Evolutionary conservation across 2,113 vertebrate genomes (phyloP), one percentile per base, ranked within the genome.

Genomic region (Opisthocomus hoazin): DNA sequence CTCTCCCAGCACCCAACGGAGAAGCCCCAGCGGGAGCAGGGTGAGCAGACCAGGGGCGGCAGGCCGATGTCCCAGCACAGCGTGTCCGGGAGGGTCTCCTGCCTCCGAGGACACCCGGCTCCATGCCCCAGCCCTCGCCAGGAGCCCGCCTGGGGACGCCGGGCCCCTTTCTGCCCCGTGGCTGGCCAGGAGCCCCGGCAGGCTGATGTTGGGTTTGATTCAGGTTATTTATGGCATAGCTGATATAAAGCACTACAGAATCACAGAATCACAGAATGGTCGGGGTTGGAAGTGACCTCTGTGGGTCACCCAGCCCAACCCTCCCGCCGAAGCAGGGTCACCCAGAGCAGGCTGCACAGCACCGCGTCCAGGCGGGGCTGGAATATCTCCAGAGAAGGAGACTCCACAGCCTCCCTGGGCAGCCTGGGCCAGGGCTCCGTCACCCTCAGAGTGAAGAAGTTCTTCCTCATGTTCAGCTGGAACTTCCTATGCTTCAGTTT

Each of bases 231-330:
- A 64, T 2, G 3, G 63, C 34, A 6, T 2, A 34, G 48, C 36
- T 3, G 6, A 54, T 19, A n/a, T 0, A 1, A 61, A 79, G 69
- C 2, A 0, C n/a, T n/a, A n/a, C n/a, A n/a, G n/a, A n/a, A n/a
- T n/a, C n/a, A n/a, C n/a, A n/a, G n/a, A n/a, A n/a, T n/a, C n/a
- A n/a, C n/a, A n/a, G n/a, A n/a, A n/a, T n/a, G n/a, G n/a, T n/a
- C n/a, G n/a, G n/a, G n/a, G n/a, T n/a, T n/a, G n/a, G n/a, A n/a
- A n/a, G n/a, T n/a, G n/a, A n/a, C n/a, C n/a, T n/a, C n/a, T n/a
- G n/a, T n/a, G n/a, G n/a, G n/a, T n/a, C n/a, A n/a, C n/a, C n/a
- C n/a, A n/a, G n/a, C n/a, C n/a, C n/a, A n/a, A n/a, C n/a, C n/a
- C n/a, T n/a, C n/a, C n/a, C n/a, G n/a, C n/a, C n/a, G n/a, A n/a